These are phyloP conservation scores for Calypte anna DNA, from an alignment of 2,113 vertebrate species.

Conservation along the genomic window DNA sequence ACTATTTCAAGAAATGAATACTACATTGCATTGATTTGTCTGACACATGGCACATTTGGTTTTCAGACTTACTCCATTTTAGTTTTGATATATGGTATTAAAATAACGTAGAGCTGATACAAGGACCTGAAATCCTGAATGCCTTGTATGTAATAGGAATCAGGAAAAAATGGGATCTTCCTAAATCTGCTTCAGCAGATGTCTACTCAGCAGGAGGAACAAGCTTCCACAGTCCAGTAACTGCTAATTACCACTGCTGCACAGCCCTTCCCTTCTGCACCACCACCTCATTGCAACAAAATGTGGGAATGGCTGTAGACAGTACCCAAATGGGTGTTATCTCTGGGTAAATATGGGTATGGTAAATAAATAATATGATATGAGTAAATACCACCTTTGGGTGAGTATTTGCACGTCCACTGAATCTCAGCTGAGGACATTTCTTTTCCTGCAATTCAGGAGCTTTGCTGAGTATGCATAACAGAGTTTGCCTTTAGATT, in stretches of 20 bases:
- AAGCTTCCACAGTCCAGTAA: constrained; percentile 28
- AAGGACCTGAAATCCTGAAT: neutral
- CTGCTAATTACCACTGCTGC: constrained; percentile 39
- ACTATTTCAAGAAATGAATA: neutral
- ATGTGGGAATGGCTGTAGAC: neutral
- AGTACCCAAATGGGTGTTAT: neutral
- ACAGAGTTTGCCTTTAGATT: neutral
- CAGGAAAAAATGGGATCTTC: constrained; percentile 17
- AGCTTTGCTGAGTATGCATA: neutral
- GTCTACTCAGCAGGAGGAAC: constrained; percentile 58
- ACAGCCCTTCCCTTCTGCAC: neutral
- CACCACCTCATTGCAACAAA: neutral
- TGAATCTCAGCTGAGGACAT: neutral
- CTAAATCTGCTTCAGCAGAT: constrained; percentile 61
- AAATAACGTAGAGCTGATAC: neutral
- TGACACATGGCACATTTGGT: neutral
- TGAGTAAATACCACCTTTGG: too few relatives aligned
- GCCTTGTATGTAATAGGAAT: neutral
- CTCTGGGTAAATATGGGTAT: neutral
- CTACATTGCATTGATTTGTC: neutral
- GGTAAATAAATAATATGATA: too few relatives aligned
- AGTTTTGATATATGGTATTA: neutral
- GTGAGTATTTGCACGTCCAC: neutral
- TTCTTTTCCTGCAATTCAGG: neutral
- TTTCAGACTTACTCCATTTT: neutral